Evolutionary conservation across 2,113 vertebrate species (phyloP), one percentile per base, ranked within the genome.

Genomic region (Salvator merianae): DNA sequence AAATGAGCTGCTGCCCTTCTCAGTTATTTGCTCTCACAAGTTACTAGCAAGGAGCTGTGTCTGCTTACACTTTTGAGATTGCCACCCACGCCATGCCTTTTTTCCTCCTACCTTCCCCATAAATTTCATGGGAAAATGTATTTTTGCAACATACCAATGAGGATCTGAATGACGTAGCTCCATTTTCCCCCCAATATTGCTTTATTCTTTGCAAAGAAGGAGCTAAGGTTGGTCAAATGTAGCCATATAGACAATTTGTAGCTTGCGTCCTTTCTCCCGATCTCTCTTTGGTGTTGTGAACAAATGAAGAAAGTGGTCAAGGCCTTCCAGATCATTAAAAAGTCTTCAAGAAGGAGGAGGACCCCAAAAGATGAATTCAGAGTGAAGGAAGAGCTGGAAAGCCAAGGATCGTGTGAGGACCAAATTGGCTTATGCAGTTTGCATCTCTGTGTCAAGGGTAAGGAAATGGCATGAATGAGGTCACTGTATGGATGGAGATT

Each of bases 371-470:
- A 94, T 59, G 93, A 95, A n/a, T 93, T 91, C 81, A 93, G 88
- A 86, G 93, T 95, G 86, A 92, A 93, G 40, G 96, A 96, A 82
- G 94, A 95, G 71, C 77, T 86, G 66, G 91, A 91, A 84, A 96
- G 90, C 86, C 94, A 83, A 9, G 92, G 94, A 68, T 94, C 93
- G 71, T 95, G 94, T 88, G 94, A 95, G 50, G 93, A n/a, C 43
- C 92, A 40, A 0, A 79, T 94, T 85, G 91, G 90, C 89, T 94
- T 97, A 87, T 96, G 96, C 86, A 94, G 38, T 82, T 90, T 97
- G 71, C 95, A 94, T 81, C 92, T 96, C 83, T 96, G 95, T 89
- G 93, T 95, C 0, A 34, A 94, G 85, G 96, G 96, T 97, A 95
- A 96, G 96, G 88, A 90, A 88, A 77, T 32, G 66, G 53, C 12